Percentiles rank a stretch among this genome's conserved stretches.
Conservation (phyloP, 2,888 invertebrate genomes). For the Sphaerophoria rueppellii region DNA sequence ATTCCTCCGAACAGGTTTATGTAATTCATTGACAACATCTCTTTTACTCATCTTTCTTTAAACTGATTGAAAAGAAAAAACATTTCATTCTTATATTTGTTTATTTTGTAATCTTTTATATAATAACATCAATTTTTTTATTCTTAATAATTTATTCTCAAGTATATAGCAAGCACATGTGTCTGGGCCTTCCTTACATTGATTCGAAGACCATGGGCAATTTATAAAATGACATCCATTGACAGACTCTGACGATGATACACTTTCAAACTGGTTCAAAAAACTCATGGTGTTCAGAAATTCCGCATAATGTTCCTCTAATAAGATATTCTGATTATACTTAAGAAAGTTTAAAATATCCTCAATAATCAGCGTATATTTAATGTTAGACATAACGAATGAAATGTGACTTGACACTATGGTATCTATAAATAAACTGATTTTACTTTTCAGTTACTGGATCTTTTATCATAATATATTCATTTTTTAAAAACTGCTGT, state of each 20-base stretch:
- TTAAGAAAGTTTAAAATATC: neutral
- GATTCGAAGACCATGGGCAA: slow-evolving; percentile 19
- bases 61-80: neutral
- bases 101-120: slow-evolving; percentile 19
- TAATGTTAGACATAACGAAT: neutral
- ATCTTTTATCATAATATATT: neutral
- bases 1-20: slow-evolving; percentile 79
- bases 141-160: slow-evolving; percentile 23
- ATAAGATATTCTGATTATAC: neutral
- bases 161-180: slow-evolving; percentile 22
- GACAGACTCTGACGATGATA: neutral
- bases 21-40: slow-evolving; percentile 77
- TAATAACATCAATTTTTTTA: slow-evolving; percentile 30
- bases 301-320: neutral
- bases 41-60: slow-evolving; percentile 49
- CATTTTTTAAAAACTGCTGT: neutral
- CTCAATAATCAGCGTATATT: neutral
- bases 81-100: neutral
- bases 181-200: slow-evolving; percentile 21
- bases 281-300: too few species aligned
- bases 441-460: neutral
- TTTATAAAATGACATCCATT: slow-evolving; percentile 24
- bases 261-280: neutral
- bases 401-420: too few species aligned
- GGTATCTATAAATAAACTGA: neutral